These are phyloP conservation scores for Aphidius colemani DNA, from an alignment of 2,888 invertebrate species.

Conservation along the genomic window DNA sequence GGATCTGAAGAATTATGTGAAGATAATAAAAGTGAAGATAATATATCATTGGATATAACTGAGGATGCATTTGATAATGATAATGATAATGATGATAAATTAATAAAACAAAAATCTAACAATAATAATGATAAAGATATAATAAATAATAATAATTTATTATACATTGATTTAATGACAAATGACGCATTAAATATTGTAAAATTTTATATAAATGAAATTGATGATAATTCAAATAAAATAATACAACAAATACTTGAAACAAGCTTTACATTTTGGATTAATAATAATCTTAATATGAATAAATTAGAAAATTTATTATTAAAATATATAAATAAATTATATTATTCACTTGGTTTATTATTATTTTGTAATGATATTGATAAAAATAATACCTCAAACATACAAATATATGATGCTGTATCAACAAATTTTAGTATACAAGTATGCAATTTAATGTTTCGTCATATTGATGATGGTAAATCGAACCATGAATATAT, in stretches of 20 bases:
- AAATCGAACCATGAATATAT: slow-evolving; percentile 52
- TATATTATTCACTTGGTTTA: slow-evolving; percentile 55
- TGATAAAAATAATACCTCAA: slow-evolving; percentile 36
- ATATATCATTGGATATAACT: slow-evolving; percentile 39
- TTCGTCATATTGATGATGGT: slow-evolving; percentile 54
- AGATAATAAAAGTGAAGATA: slow-evolving; percentile 46
- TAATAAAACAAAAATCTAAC: not conserved
- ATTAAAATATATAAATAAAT: slow-evolving; percentile 63
- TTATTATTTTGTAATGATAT: slow-evolving; percentile 50
- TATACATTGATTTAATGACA: slow-evolving; percentile 29
- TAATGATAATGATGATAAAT: not conserved
- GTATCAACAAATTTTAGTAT: slow-evolving; percentile 54
- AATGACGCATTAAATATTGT: slow-evolving; percentile 46
- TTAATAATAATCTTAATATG: slow-evolving; percentile 59
- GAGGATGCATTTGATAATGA: slow-evolving; percentile 42
- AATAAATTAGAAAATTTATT: slow-evolving; percentile 64
- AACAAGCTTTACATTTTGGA: slow-evolving; percentile 59
- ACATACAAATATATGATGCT: slow-evolving; percentile 42
- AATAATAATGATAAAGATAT: not conserved
- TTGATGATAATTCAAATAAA: slow-evolving; percentile 48
- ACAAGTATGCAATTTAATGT: slow-evolving; percentile 51
- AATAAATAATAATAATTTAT: slow-evolving; percentile 9
- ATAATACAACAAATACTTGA: slow-evolving; percentile 52
- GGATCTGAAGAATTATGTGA: slow-evolving; percentile 59
- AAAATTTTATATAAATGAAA: slow-evolving; percentile 54